These are phyloP conservation scores for Noturus placidus DNA, from an alignment of 2,113 vertebrate genomes.

Conservation along the genomic window DNA sequence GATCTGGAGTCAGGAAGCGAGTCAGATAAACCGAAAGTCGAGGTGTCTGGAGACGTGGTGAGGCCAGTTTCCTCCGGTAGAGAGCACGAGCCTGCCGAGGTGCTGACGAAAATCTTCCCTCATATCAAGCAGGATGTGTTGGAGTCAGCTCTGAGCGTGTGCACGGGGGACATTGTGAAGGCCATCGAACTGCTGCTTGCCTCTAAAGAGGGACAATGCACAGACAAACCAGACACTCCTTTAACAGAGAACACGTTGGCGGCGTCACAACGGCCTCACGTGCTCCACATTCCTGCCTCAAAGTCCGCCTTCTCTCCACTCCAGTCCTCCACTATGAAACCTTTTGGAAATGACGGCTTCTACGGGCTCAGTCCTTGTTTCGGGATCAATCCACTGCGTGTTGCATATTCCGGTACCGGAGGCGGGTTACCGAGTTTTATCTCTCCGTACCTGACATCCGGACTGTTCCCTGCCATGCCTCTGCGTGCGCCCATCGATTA, in stretches of 20 bases:
- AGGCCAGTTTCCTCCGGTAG: constrained; percentile 51
- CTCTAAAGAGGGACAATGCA: constrained; percentile 68
- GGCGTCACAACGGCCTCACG: not conserved
- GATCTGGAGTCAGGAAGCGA: constrained; percentile 84
- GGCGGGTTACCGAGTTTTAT: constrained; percentile 25
- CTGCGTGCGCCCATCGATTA: constrained; percentile 21
- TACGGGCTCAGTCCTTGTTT: constrained; percentile 31
- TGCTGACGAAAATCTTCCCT: constrained; percentile 85
- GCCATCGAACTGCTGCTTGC: constrained; percentile 80
- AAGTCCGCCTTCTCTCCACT: constrained; percentile 33
- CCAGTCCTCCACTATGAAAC: not conserved
- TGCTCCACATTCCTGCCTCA: not conserved
- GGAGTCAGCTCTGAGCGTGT: constrained; percentile 75
- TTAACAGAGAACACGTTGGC: constrained; percentile 26
- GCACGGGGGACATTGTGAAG: constrained; percentile 83
- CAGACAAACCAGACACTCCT: constrained; percentile 51
- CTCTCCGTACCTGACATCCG: constrained; percentile 32
- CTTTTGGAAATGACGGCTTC: constrained; percentile 15
- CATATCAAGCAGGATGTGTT: constrained; percentile 72
- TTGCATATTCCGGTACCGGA: constrained; percentile 22
- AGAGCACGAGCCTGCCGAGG: constrained; percentile 76
- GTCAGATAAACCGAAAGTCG: constrained; percentile 74
- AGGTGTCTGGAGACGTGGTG: constrained; percentile 38
- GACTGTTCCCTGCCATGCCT: constrained; percentile 28
- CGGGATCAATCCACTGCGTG: constrained; percentile 33